These are phyloP conservation scores for Cydia pomonella DNA, from an alignment of 1,140 invertebrate genomes.

Conservation along the genomic window DNA sequence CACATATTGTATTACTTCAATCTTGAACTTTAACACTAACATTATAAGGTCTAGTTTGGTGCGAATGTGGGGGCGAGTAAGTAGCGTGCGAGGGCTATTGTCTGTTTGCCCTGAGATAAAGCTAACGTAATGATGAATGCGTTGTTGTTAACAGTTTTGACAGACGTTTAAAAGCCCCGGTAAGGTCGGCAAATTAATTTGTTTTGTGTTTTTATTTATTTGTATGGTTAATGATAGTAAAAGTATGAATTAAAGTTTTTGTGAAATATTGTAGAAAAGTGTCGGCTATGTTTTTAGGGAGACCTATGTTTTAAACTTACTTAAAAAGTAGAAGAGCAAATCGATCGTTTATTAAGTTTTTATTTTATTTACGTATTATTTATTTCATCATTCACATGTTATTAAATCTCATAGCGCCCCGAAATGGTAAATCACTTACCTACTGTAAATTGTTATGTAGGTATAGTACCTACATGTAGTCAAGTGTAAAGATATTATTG, in stretches of 20 bases:
- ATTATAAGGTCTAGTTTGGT: neutral
- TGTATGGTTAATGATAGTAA: neutral
- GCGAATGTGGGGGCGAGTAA: neutral
- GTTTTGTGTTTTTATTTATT: neutral
- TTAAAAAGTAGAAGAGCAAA: no score
- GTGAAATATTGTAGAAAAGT: no score
- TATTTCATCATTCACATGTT: no score
- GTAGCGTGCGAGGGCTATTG: neutral
- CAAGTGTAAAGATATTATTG: no score
- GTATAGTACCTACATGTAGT: no score
- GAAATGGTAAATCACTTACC: no score
- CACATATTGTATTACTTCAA: neutral
- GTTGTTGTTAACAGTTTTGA: constrained; percentile 60
- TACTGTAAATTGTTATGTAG: no score
- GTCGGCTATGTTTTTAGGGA: no score
- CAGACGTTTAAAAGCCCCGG: constrained; percentile 45
- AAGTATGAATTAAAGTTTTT: neutral
- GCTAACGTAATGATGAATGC: constrained; percentile 62
- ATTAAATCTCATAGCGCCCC: no score
- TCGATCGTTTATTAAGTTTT: no score
- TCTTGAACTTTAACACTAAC: neutral
- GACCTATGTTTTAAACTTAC: no score
- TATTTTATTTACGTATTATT: no score
- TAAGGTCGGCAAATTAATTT: constrained; percentile 37
- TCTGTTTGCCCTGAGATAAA: constrained; percentile 50